Evolutionary conservation across 2,888 invertebrate species (phyloP), one percentile per base, ranked within the genome.

Genomic region (Drosophila infuscata): DNA sequence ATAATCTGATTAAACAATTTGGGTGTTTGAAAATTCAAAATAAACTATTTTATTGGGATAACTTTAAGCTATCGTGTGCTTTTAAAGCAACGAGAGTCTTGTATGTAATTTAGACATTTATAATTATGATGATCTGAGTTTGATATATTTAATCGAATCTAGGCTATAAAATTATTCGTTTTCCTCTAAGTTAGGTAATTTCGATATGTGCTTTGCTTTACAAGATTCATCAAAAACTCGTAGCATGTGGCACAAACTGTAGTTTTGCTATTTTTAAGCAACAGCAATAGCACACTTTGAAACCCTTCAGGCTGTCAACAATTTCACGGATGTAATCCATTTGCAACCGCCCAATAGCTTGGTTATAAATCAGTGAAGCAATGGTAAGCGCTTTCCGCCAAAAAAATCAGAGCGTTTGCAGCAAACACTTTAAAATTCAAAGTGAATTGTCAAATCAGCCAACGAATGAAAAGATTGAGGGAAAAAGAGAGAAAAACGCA

Each of bases 341-440:
- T 89, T 83, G 75, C 63, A 54, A 60, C 64, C 53, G 56, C 56
- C 49, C 46, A 33, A 48, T 63, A 70, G 64, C 67, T 69, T 59
- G 33, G 53, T 65, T 79, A 83, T 76, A 87, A 84, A 87, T 89
- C 88, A 83, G 64, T 70, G 64, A 58, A 70, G 59, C 76, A 62
- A 67, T 54, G 29, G 58, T 56, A 35, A 76, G 66, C 63, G 70
- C 17, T 46, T 46, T 58, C 49, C 76, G 49, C 81, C 64, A 53
- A 60, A 76, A 81, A 79, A 82, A 76, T 72, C 62, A 69, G 53
- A 58, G 83, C 58, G 43, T 62, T 66, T 35, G 46, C 54, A 56
- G 58, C 54, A 48, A 49, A 70, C 80, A 76, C 83, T 83, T 80
- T 62, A 82, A 83, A 82, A 82, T 80, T 71, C 78, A 77, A 70